These are phyloP conservation scores for Enteromius anoplus DNA, from an alignment of 2,797 vertebrate genomes.

Conservation along the genomic window DNA sequence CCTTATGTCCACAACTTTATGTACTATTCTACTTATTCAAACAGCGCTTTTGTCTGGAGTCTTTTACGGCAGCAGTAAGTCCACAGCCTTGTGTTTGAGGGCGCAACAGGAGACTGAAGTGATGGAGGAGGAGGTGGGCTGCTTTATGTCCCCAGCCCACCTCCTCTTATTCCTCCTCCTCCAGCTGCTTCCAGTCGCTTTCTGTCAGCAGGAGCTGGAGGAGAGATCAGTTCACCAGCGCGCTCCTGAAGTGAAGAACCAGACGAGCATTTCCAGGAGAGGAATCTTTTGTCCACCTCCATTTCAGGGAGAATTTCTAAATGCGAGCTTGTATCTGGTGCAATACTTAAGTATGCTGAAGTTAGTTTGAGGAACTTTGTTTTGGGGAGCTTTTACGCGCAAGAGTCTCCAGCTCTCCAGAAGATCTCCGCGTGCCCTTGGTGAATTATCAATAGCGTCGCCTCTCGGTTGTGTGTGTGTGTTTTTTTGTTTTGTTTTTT, in stretches of 20 bases:
- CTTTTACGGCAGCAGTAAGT: conserved; percentile 19
- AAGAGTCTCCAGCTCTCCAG: conserved; percentile 19
- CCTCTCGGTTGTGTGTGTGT: not conserved
- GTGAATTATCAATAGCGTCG: conserved; percentile 27
- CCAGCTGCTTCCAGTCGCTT: conserved; percentile 19
- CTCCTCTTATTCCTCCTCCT: conserved; percentile 40
- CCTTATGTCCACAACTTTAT: conserved; percentile 31
- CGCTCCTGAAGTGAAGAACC: conserved; percentile 36
- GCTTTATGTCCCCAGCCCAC: conserved; percentile 33
- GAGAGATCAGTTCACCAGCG: conserved; percentile 37
- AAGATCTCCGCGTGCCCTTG: conserved; percentile 31
- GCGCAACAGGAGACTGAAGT: conserved; percentile 39
- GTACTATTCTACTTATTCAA: conserved; percentile 15
- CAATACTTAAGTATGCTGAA: conserved; percentile 37
- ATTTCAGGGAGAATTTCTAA: conserved; percentile 14
- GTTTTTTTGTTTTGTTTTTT: not conserved
- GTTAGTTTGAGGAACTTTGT: conserved; percentile 46
- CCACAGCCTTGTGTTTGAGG: conserved; percentile 30
- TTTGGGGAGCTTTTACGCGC: conserved; percentile 33
- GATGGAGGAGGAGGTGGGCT: conserved; percentile 41
- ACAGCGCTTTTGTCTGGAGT: conserved; percentile 4
- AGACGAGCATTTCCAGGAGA: conserved; percentile 26
- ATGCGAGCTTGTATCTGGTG: conserved; percentile 41
- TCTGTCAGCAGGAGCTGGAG: conserved; percentile 36
- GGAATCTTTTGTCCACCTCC: not conserved